Evolutionary conservation across 2,888 invertebrate genomes (phyloP).

Genomic region (Stratiomys singularior): DNA sequence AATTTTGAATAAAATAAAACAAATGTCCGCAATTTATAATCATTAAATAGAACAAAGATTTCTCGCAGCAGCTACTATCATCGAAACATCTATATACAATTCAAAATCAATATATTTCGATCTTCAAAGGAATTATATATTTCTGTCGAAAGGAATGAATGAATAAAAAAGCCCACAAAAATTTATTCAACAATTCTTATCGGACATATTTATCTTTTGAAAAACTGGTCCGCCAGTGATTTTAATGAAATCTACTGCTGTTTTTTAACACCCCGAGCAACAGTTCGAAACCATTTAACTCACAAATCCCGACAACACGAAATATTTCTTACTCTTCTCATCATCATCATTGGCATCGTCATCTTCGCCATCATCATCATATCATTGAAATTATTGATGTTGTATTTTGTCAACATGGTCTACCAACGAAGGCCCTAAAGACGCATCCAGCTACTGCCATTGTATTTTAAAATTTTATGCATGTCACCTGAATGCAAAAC

Average conservation of each 20-base stretch:
- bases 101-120: too few species aligned
- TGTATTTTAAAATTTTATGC: too few species aligned
- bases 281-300: constrained; percentile 4
- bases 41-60: constrained; percentile 11
- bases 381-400: too few species aligned
- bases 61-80: neutral
- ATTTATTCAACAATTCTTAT: neutral
- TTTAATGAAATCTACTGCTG: constrained; percentile 19
- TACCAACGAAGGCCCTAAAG: too few species aligned
- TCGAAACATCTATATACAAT: too few species aligned
- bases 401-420: too few species aligned
- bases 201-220: constrained; percentile 13
- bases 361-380: too few species aligned
- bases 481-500: too few species aligned
- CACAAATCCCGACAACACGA: constrained; percentile 14
- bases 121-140: too few species aligned
- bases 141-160: too few species aligned
- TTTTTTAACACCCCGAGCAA: constrained; percentile 26
- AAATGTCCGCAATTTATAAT: constrained; percentile 1
- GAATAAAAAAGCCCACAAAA: too few species aligned
- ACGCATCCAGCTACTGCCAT: too few species aligned
- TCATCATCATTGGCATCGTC: neutral
- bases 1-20: neutral
- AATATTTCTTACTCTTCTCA: neutral
- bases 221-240: constrained; percentile 14